Conservation (phyloP, 2,113 vertebrate genomes). For the Proterorhinus semilunaris region DNA sequence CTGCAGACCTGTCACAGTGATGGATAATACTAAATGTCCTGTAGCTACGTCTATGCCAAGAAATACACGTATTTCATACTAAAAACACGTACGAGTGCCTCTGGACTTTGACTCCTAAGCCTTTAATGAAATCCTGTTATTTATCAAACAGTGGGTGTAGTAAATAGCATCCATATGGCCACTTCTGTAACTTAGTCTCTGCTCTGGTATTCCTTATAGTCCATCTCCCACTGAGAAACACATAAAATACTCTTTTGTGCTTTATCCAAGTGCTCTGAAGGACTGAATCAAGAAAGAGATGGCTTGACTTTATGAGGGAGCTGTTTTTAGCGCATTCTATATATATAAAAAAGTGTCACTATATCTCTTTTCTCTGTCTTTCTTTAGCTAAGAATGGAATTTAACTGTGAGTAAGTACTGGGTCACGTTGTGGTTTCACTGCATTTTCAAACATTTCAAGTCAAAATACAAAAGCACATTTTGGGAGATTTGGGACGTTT, state of each 20-base stretch:
- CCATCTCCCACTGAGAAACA: conserved; percentile 39
- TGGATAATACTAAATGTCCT: conserved; percentile 53
- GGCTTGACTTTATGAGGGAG: conserved; percentile 13
- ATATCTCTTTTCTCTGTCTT: too few relatives aligned
- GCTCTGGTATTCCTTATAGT: conserved; percentile 24
- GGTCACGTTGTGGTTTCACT: conserved; percentile 20
- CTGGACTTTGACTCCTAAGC: conserved; percentile 19
- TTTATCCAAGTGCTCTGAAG: conserved; percentile 17
- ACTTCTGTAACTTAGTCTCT: conserved; percentile 27
- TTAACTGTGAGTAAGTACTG: conserved; percentile 38
- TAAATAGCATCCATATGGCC: conserved; percentile 60
- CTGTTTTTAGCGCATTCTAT: too few relatives aligned
- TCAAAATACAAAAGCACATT: conserved; percentile 56
- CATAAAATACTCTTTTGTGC: conserved; percentile 35
- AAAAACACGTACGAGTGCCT: conserved; percentile 23
- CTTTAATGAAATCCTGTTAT: conserved; percentile 44
- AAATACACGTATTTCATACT: conserved; percentile 39
- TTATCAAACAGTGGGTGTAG: conserved; percentile 31
- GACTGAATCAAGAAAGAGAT: conserved; percentile 36
- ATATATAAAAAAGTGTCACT: too few relatives aligned
- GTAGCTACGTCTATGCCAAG: conserved; percentile 45
- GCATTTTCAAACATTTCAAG: conserved; percentile 14
- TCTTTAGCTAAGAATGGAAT: not conserved
- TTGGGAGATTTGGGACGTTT: conserved; percentile 19
- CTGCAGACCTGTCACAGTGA: conserved; percentile 42